Evolutionary conservation across 2,888 invertebrate genomes (phyloP).

Genomic region (Patella depressa): DNA sequence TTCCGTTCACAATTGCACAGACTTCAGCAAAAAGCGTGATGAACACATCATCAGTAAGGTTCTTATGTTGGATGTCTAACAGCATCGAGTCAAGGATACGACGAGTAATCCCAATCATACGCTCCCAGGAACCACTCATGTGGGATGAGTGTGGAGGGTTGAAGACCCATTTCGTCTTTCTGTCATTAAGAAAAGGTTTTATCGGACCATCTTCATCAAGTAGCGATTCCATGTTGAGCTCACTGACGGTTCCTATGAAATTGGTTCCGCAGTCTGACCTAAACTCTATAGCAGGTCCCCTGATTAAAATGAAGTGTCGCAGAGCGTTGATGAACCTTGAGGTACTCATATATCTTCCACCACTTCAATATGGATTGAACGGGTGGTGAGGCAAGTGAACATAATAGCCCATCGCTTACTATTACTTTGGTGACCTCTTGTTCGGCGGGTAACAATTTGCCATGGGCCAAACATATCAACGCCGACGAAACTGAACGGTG

Average conservation of each 20-base stretch:
- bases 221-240: constrained; percentile 25
- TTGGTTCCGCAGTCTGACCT: constrained; percentile 40
- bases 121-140: constrained; percentile 37
- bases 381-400: too few species aligned
- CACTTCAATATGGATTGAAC: background rate
- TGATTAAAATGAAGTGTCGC: constrained; percentile 10
- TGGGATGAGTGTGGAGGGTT: constrained; percentile 39
- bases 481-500: background rate
- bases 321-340: constrained; percentile 20
- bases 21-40: too few species aligned
- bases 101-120: too few species aligned
- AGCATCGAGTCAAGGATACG: constrained; percentile 40
- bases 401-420: too few species aligned
- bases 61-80: background rate
- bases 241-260: constrained; percentile 36
- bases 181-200: constrained; percentile 21
- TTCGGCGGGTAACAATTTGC: background rate
- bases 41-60: too few species aligned
- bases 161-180: constrained; percentile 34
- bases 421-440: background rate
- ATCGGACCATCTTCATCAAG: constrained; percentile 31
- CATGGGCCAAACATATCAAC: background rate
- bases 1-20: too few species aligned
- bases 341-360: background rate
- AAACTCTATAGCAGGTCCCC: constrained; percentile 30